Conservation (phyloP, 1,140 invertebrate genomes). For the Tetramorium simillimum region DNA sequence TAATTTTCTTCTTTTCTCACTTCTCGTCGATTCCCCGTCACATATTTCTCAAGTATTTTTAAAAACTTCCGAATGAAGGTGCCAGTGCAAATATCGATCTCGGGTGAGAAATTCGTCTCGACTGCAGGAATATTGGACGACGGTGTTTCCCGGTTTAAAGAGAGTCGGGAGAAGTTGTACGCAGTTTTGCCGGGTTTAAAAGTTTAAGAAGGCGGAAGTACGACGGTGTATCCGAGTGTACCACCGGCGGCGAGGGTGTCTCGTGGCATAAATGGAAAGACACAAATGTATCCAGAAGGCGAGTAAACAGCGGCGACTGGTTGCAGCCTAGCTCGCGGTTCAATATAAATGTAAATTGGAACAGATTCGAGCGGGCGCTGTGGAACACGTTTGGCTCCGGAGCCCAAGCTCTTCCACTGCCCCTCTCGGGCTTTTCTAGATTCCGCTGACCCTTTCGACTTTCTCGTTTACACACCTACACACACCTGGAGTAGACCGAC, state of each 20-base stretch:
- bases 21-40: background rate
- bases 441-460: constrained; percentile 55
- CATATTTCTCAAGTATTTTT: background rate
- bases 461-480: constrained; percentile 53
- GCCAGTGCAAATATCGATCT: constrained; percentile 1
- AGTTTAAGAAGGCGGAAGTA: constrained; percentile 70
- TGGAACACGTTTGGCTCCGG: constrained; percentile 65
- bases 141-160: constrained; percentile 31
- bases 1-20: background rate
- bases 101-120: constrained; percentile 1
- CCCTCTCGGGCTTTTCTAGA: constrained; percentile 51
- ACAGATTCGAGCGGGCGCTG: constrained; percentile 80
- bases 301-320: constrained; percentile 78
- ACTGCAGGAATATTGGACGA: constrained; percentile 4
- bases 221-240: constrained; percentile 7
- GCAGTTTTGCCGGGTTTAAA: constrained; percentile 70
- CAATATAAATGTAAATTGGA: constrained; percentile 86
- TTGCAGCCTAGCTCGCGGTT: constrained; percentile 80
- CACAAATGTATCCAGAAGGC: constrained; percentile 80
- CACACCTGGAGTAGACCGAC: constrained; percentile 44
- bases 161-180: constrained; percentile 42
- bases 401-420: constrained; percentile 44
- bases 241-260: constrained; percentile 24
- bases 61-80: background rate
- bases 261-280: constrained; percentile 76